Conservation (phyloP, 2,888 invertebrate species). For the Acrocyrtus sp. region DNA sequence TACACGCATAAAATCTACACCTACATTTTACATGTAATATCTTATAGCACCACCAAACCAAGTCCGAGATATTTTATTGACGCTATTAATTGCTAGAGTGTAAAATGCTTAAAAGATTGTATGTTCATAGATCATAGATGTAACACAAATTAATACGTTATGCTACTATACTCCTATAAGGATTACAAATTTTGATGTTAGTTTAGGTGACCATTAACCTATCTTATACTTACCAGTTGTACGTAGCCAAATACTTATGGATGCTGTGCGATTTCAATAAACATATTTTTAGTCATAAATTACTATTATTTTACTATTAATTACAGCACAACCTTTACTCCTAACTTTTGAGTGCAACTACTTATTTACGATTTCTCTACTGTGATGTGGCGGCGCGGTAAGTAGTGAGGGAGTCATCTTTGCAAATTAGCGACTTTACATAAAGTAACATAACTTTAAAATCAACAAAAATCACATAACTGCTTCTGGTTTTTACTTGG, state of each 20-base stretch:
- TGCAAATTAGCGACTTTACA: too few species aligned
- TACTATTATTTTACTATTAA: too few species aligned
- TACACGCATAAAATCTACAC: not conserved
- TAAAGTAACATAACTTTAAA: too few species aligned
- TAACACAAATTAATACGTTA: too few species aligned
- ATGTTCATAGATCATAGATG: too few species aligned
- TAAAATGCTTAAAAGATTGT: not conserved
- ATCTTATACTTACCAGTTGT: too few species aligned
- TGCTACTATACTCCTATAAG: too few species aligned
- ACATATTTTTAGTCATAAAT: slow-evolving; percentile 15
- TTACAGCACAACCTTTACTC: too few species aligned
- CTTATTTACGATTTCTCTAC: slow-evolving; percentile 2
- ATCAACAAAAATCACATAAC: too few species aligned
- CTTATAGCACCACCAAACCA: not conserved
- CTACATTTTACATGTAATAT: not conserved
- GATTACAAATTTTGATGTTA: not conserved
- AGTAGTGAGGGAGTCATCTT: too few species aligned
- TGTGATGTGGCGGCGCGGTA: too few species aligned
- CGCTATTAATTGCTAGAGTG: not conserved
- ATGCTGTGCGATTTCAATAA: slow-evolving; percentile 39
- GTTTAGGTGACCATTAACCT: not conserved
- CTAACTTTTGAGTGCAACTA: too few species aligned
- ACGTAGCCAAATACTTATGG: slow-evolving; percentile 15
- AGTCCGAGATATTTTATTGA: not conserved
- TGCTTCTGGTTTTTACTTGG: slow-evolving; percentile 29